These are phyloP conservation scores for Dipodomys spectabilis DNA, from an alignment of 2,113 vertebrate species.

Conservation along the genomic window DNA sequence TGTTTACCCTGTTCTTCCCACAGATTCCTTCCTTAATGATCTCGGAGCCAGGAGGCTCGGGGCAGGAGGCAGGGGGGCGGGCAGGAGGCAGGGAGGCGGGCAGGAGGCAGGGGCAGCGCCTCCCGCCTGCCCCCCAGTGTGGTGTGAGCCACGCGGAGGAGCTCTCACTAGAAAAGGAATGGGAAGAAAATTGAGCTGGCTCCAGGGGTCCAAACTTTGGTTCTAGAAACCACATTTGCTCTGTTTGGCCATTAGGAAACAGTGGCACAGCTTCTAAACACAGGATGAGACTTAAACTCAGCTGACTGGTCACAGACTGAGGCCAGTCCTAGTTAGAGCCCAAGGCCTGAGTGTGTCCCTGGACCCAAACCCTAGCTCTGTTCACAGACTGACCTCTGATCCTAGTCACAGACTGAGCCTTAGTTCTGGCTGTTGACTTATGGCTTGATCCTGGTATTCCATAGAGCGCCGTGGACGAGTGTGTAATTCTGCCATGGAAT, in stretches of 20 bases:
- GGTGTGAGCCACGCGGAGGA: not conserved
- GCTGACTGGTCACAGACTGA: not conserved
- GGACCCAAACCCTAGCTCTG: not conserved
- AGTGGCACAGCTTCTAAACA: not conserved
- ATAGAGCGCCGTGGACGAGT: not conserved
- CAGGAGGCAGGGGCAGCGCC: not conserved
- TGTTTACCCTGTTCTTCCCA: slow-evolving; percentile 64
- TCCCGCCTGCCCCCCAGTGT: not conserved
- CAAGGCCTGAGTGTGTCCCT: not conserved
- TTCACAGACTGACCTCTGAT: not conserved
- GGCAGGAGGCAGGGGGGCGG: slow-evolving; percentile 53
- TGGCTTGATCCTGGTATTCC: not conserved
- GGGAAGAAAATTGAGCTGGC: not conserved
- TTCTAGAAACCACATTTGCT: not conserved
- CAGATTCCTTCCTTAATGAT: slow-evolving; percentile 72
- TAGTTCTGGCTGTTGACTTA: not conserved
- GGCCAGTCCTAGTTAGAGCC: not conserved
- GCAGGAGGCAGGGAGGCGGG: slow-evolving; percentile 58
- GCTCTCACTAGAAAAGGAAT: not conserved
- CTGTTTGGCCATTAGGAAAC: not conserved
- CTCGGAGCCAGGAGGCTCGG: slow-evolving; percentile 71
- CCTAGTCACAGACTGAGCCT: not conserved
- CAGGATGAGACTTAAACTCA: not conserved
- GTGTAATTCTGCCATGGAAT: not conserved
- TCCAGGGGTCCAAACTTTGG: not conserved